Evolutionary conservation across 2,888 invertebrate genomes (phyloP).

Genomic region (Lamellibrachia satsuma): DNA sequence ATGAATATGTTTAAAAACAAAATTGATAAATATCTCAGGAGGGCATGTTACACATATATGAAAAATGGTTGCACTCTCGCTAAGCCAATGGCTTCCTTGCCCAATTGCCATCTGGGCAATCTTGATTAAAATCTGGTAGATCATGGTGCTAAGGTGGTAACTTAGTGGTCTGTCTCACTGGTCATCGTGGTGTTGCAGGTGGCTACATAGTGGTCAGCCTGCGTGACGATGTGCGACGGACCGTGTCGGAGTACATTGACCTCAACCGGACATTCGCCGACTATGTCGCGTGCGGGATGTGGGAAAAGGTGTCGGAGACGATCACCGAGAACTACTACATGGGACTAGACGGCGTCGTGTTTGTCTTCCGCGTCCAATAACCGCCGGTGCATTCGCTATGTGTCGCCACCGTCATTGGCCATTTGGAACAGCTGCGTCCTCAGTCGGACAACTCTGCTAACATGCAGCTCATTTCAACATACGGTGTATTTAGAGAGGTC

Average conservation of each 20-base stretch:
- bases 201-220: not conserved
- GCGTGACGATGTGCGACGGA: not conserved
- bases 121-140: too few species aligned
- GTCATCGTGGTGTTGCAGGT: conserved; percentile 9
- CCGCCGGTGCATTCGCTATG: not conserved
- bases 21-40: too few species aligned
- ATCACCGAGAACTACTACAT: not conserved
- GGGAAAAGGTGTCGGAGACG: not conserved
- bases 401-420: not conserved
- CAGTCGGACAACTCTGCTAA: too few species aligned
- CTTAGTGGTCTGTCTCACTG: not conserved
- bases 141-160: too few species aligned
- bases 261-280: not conserved
- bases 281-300: not conserved
- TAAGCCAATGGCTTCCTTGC: too few species aligned
- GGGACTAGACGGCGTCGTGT: not conserved
- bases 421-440: not conserved
- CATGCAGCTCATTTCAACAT: too few species aligned
- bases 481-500: too few species aligned
- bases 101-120: too few species aligned
- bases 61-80: too few species aligned
- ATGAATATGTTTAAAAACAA: too few species aligned
- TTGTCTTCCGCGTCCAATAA: not conserved
- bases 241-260: not conserved
- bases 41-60: too few species aligned